Percentiles rank a stretch among this genome's conserved stretches.
Evolutionary conservation across 1,140 invertebrate species (phyloP).

Genomic region (Microplitis mediator): DNA sequence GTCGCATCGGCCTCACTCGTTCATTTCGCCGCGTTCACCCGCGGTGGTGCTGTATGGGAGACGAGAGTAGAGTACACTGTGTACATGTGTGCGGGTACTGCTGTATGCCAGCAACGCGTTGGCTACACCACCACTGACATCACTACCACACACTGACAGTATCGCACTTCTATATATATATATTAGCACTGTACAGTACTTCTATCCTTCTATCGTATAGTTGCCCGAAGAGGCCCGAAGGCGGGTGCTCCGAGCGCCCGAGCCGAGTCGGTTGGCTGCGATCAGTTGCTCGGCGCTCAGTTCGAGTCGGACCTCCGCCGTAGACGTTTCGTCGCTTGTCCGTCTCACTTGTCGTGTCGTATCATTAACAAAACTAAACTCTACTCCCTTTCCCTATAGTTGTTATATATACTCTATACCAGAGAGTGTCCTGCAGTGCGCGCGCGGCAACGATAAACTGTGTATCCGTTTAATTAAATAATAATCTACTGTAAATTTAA

Average conservation of each 20-base stretch:
- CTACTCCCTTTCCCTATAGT: constrained; percentile 1
- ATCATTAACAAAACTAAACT: not conserved
- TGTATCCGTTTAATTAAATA: not conserved
- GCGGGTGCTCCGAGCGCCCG: constrained; percentile 30
- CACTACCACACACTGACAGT: not conserved
- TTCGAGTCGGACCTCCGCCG: constrained; percentile 52
- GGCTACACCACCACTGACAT: not conserved
- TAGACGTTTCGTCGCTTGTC: constrained; percentile 37
- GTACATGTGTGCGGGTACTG: not conserved
- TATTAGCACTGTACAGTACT: not conserved
- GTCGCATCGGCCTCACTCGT: not conserved
- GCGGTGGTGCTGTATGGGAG: not conserved
- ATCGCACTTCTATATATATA: not conserved
- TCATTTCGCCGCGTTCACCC: not conserved
- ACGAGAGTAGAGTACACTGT: not conserved
- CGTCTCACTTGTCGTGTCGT: not conserved
- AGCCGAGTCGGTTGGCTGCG: constrained; percentile 38
- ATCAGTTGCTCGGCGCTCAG: constrained; percentile 49
- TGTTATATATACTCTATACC: not conserved
- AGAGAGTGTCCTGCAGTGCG: constrained; percentile 20
- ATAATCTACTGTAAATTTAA: too few relatives aligned
- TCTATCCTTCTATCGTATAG: constrained; percentile 10
- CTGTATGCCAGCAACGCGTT: too few relatives aligned
- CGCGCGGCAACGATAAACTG: constrained; percentile 16
- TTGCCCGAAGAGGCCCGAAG: constrained; percentile 17